A percentile compares a stretch with the other conserved stretches of the same genome.
phyloP scores from a whole-genome alignment of 2,888 invertebrate species.

The Mimumesa dahlbomi region DNA sequence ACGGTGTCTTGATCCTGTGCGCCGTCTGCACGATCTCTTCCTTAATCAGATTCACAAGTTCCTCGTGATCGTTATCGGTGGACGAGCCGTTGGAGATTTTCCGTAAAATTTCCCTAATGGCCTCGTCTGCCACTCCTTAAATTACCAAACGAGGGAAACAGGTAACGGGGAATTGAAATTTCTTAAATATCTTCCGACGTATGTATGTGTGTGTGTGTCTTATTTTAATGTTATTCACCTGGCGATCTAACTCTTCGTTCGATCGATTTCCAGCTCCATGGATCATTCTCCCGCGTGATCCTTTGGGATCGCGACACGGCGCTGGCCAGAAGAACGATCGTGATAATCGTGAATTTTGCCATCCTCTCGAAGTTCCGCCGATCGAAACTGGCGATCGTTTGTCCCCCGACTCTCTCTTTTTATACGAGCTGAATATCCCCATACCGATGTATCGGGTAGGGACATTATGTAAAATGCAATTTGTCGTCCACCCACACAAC shows the following conservation, averaged over 20 bases:
- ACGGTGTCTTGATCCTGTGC: conserved; percentile 51
- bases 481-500: conserved; percentile 35
- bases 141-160: neutral
- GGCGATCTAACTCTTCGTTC: conserved; percentile 16
- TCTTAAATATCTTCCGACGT: too few species aligned
- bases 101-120: conserved; percentile 46
- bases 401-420: conserved; percentile 55
- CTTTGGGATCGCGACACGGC: conserved; percentile 27
- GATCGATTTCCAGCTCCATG: conserved; percentile 10
- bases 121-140: conserved; percentile 37
- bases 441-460: conserved; percentile 29
- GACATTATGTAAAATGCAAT: conserved; percentile 61
- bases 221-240: conserved; percentile 47
- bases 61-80: conserved; percentile 56
- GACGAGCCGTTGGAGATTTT: conserved; percentile 54
- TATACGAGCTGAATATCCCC: conserved; percentile 43
- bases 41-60: conserved; percentile 62
- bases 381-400: conserved; percentile 51
- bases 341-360: conserved; percentile 50
- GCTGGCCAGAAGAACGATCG: conserved; percentile 49
- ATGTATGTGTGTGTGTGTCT: neutral
- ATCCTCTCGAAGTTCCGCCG: conserved; percentile 55
- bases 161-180: neutral
- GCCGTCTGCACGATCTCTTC: conserved; percentile 62
- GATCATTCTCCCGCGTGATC: conserved; percentile 10